Conservation (phyloP, 64 coral and sea anemone genomes). For the Montipora sp. region DNA sequence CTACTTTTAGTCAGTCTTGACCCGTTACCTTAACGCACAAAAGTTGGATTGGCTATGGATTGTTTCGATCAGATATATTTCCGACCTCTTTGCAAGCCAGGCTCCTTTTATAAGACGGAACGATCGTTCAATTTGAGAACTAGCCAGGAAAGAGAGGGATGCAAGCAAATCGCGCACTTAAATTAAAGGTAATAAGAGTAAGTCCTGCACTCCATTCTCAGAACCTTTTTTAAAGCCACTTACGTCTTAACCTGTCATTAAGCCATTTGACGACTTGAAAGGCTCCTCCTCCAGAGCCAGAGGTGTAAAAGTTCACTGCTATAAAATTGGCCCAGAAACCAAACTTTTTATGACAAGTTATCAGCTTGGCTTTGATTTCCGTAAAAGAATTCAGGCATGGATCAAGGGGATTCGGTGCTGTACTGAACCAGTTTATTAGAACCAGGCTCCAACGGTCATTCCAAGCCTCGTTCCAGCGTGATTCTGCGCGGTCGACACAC, state of each 20-base stretch:
- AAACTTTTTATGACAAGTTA: constrained; percentile 84
- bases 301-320: constrained; percentile 87
- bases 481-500: constrained; percentile 84
- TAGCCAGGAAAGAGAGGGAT: no score
- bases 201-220: not conserved
- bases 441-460: constrained; percentile 66
- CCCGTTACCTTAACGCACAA: no score
- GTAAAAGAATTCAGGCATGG: constrained; percentile 90
- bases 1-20: no score
- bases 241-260: constrained; percentile 77
- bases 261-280: constrained; percentile 90
- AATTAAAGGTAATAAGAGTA: not conserved
- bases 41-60: no score
- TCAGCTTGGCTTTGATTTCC: constrained; percentile 69
- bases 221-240: not conserved
- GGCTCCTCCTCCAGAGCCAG: constrained; percentile 69
- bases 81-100: no score
- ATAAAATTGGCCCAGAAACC: constrained; percentile 89
- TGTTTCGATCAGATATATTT: no score
- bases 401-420: constrained; percentile 59
- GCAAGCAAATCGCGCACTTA: no score
- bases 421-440: constrained; percentile 93
- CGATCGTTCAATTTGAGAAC: no score
- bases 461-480: constrained; percentile 18
- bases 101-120: no score